A percentile compares a stretch with the other conserved stretches of the same genome.
These are phyloP conservation scores for Brachypalpus laphriformis DNA, from an alignment of 2,888 invertebrate genomes.

Conservation along the genomic window DNA sequence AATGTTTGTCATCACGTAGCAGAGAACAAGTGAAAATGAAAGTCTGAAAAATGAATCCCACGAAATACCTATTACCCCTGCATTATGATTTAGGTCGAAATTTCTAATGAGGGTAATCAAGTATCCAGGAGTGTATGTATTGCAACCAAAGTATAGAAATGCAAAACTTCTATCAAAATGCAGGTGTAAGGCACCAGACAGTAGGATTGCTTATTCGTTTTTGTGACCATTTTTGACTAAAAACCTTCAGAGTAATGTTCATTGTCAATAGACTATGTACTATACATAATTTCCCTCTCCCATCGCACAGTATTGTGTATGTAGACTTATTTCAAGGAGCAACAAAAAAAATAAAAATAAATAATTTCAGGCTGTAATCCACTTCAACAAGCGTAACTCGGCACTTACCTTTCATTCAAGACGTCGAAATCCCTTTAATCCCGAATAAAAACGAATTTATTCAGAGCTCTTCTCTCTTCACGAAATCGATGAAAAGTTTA, in stretches of 20 bases:
- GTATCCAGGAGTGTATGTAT: too few species aligned
- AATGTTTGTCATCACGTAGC: too few species aligned
- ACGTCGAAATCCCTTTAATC: conserved; percentile 36
- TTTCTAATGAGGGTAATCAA: too few species aligned
- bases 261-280: not conserved
- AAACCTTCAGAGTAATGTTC: not conserved
- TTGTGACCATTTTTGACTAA: too few species aligned
- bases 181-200: too few species aligned
- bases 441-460: conserved; percentile 44
- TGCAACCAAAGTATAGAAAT: too few species aligned
- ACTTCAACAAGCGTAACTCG: not conserved
- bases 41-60: too few species aligned
- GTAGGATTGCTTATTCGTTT: too few species aligned
- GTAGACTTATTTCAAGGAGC: not conserved
- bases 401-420: conserved; percentile 57
- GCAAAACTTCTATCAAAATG: too few species aligned
- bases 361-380: conserved; percentile 7
- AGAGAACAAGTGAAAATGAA: too few species aligned
- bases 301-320: not conserved
- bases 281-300: not conserved
- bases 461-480: not conserved
- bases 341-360: not conserved
- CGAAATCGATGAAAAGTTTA: conserved; percentile 53
- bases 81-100: too few species aligned
- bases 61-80: too few species aligned